Percentiles rank a stretch among this genome's conserved stretches.
These are phyloP conservation scores for Andrena minutula DNA, from an alignment of 2,888 invertebrate species.

Conservation along the genomic window DNA sequence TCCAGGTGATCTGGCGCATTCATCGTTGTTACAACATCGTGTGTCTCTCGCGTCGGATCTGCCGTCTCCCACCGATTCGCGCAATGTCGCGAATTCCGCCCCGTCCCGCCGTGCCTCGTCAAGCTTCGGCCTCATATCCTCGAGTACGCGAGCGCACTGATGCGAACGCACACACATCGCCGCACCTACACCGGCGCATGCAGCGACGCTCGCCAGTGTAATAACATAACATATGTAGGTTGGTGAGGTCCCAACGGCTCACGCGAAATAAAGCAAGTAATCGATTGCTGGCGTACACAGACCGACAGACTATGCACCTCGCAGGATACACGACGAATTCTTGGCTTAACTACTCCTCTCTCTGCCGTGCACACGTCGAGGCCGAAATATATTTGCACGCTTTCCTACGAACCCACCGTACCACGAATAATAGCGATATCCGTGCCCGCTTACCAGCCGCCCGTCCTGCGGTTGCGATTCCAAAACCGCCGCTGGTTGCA, in stretches of 20 bases:
- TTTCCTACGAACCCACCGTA: conserved; percentile 4
- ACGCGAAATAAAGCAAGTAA: conserved; percentile 65
- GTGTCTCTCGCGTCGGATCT: conserved; percentile 40
- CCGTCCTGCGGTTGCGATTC: conserved; percentile 8
- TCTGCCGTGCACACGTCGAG: neutral
- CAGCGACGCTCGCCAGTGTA: conserved; percentile 30
- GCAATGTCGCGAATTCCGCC: conserved; percentile 43
- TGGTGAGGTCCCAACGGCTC: conserved; percentile 43
- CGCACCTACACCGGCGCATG: no score
- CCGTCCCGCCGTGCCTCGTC: neutral
- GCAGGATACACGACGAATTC: conserved; percentile 54
- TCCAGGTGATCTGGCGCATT: conserved; percentile 37
- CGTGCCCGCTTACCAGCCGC: neutral
- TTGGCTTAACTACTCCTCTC: conserved; percentile 48
- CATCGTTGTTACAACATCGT: conserved; percentile 49
- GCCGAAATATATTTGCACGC: conserved; percentile 31
- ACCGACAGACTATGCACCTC: conserved; percentile 12
- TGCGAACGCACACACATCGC: neutral
- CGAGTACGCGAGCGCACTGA: conserved; percentile 5
- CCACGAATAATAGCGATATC: conserved; percentile 24
- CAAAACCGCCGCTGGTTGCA: neutral
- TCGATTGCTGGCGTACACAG: conserved; percentile 53
- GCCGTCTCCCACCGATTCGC: conserved; percentile 42
- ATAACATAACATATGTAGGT: conserved; percentile 39
- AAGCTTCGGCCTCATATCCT: conserved; percentile 26